Evolutionary conservation across 2,113 vertebrate genomes (phyloP).

Genomic region (Antigone vipio): DNA sequence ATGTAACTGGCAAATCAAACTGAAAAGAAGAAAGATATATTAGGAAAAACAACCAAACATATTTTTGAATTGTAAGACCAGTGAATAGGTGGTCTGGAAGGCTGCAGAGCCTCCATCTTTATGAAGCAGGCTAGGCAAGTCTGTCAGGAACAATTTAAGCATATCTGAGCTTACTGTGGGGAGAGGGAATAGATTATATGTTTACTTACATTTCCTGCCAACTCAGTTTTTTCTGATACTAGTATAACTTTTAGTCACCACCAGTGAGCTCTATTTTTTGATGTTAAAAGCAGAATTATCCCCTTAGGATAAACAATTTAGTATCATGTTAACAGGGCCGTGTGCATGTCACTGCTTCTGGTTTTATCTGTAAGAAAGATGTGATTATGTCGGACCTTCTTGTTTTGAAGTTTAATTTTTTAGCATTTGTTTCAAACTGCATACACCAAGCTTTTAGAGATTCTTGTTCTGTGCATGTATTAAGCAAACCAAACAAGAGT

Average conservation of each 20-base stretch:
- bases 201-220: background rate
- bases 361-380: background rate
- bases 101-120: background rate
- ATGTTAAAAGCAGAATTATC: background rate
- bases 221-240: background rate
- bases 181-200: background rate
- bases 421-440: background rate
- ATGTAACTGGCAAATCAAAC: background rate
- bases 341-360: background rate
- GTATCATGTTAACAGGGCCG: background rate
- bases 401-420: background rate
- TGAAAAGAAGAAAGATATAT: background rate
- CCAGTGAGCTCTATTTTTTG: background rate
- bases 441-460: background rate
- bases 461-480: background rate
- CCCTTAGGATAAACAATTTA: background rate
- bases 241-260: background rate
- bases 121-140: background rate
- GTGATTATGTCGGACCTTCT: background rate
- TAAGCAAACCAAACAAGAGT: background rate
- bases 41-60: background rate
- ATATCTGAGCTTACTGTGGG: background rate
- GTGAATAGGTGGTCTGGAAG: background rate
- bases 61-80: background rate
- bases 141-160: background rate